phyloP scores from a whole-genome alignment of 2,113 vertebrate species.

The Myanophis thanlyinensis region DNA sequence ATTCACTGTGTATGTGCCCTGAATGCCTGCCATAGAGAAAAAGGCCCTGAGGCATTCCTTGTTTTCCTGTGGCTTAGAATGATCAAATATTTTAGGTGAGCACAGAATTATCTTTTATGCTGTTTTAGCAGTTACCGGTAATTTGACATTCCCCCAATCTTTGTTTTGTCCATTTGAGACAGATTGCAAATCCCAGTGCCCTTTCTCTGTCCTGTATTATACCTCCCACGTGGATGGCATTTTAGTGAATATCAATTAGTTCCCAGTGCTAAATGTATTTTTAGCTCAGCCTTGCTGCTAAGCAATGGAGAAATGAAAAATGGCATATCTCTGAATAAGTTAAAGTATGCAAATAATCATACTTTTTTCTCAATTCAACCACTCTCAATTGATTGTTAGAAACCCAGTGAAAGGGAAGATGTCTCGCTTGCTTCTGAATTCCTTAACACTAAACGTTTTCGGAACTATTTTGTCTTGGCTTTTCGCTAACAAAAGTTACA shows the following conservation, averaged over 20 bases:
- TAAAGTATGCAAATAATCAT: background rate
- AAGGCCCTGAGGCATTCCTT: background rate
- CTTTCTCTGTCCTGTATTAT: background rate
- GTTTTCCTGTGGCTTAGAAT: background rate
- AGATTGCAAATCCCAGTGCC: background rate
- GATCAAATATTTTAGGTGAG: background rate
- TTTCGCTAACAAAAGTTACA: background rate
- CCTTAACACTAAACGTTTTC: background rate
- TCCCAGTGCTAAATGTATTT: constrained; percentile 10
- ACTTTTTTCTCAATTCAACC: background rate
- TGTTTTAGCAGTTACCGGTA: background rate
- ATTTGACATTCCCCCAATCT: background rate
- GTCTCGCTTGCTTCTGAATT: background rate
- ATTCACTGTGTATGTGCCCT: background rate
- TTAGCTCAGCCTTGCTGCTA: constrained; percentile 4
- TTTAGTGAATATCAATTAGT: background rate
- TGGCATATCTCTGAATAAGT: background rate
- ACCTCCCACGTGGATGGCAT: background rate
- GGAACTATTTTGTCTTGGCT: background rate
- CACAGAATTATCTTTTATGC: background rate
- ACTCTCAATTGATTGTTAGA: background rate
- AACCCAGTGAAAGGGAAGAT: background rate
- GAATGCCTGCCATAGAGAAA: background rate
- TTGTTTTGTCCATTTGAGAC: background rate
- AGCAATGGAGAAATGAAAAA: background rate